Base-by-base conservation (phyloP, 2,797 vertebrate genomes). In the Megaceryle alcyon region DNA sequence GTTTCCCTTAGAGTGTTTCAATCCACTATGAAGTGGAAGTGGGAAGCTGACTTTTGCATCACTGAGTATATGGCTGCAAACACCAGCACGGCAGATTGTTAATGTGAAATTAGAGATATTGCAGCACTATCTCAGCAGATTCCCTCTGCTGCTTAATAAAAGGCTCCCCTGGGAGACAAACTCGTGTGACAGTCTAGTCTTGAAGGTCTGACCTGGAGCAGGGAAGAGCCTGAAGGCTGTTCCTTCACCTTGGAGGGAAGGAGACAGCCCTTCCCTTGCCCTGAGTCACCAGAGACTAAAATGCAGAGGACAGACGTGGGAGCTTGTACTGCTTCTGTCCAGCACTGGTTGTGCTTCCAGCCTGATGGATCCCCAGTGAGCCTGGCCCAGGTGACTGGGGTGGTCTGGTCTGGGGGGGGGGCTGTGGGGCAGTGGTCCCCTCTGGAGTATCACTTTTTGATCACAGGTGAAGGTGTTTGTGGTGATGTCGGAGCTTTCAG, bases 41-140 rank as follows among this genome's bases (percentile, higher is more conserved):
- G 64, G 83, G 82, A 82, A 89, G 89, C 86, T 89, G 78, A 29
- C 77, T 68, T 54, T 79, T 0, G 12, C 75, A 66, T 77, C 14
- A 1, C 81, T 39, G 88, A 53, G 64, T 39, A 7, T 2, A 1
- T 7, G 66, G 63, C 78, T 79, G 84, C 56, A 57, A 75, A 51
- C 53, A 57, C 86, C 53, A 41, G 72, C 48, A 31, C 65, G 68
- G 83, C 88, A 93, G 92, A 60, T 56, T 57, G 80, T 26, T 86
- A 68, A 86, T 81, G 88, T 75, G 94, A 63, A 86, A 90, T 88
- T 51, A 54, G 87, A 90, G 90, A 71, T 25, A 72, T 56, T 90
- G 78, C 37, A 41, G 81, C 77, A 44, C 4, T 33, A 28, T 41
- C 88, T 86, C 51, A n/a, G 79, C 64, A 46, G 84, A 56, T 85